phyloP scores from a whole-genome alignment of 2,888 invertebrate genomes.

The Anthophora plumipes region DNA sequence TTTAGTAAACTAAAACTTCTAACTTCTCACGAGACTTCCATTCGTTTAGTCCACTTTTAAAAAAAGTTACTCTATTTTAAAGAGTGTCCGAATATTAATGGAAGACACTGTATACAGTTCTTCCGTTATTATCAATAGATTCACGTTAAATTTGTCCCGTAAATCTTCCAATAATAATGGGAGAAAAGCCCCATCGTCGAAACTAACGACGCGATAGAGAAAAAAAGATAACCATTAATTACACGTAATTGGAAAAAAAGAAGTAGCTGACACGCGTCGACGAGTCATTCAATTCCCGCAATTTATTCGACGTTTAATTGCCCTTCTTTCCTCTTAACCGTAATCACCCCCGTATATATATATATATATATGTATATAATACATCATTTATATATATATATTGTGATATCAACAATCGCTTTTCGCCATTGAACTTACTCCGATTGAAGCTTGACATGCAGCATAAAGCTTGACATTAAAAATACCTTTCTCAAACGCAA shows the following conservation, averaged over 20 bases:
- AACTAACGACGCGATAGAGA: background rate
- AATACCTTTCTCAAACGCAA: slow-evolving; percentile 46
- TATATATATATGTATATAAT: background rate
- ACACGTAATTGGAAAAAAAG: background rate
- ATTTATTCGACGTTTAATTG: slow-evolving; percentile 16
- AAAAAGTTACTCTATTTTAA: too few relatives aligned
- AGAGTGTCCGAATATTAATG: too few relatives aligned
- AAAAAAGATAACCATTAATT: background rate
- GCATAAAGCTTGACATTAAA: slow-evolving; percentile 71
- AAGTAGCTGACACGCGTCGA: slow-evolving; percentile 6
- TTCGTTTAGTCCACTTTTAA: too few relatives aligned
- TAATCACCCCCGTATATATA: slow-evolving; percentile 16
- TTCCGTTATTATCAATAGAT: background rate
- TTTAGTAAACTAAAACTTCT: too few relatives aligned
- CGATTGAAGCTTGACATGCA: slow-evolving; percentile 77
- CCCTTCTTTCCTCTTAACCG: slow-evolving; percentile 28
- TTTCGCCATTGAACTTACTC: slow-evolving; percentile 70
- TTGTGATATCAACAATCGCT: slow-evolving; percentile 73
- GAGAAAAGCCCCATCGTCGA: background rate
- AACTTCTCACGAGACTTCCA: too few relatives aligned
- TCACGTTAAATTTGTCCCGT: background rate
- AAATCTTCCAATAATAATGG: background rate
- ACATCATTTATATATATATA: slow-evolving; percentile 60
- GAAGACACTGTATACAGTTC: background rate
- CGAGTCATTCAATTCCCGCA: slow-evolving; percentile 22